A percentile compares a stretch with the other conserved stretches of the same genome.
Conservation (phyloP, 2,797 vertebrate genomes). For the Sebastes jordani region DNA sequence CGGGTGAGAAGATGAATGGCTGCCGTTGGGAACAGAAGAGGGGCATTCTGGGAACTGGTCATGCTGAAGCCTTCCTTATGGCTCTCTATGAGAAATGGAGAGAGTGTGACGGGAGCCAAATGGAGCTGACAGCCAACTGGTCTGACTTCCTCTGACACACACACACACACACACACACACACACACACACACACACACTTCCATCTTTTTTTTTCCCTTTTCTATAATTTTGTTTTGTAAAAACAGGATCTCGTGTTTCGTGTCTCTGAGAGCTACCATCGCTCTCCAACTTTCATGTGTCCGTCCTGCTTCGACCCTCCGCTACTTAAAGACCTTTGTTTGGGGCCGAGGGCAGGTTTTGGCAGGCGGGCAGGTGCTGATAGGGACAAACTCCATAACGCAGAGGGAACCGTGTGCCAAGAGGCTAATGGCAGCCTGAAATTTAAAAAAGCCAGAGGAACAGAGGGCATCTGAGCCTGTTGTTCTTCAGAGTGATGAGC, state of each 20-base stretch:
- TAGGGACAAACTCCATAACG: conserved; percentile 75
- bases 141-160: conserved; percentile 50
- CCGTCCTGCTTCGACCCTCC: conserved; percentile 35
- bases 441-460: not conserved
- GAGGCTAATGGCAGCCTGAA: conserved; percentile 62
- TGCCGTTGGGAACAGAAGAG: conserved; percentile 34
- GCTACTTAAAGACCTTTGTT: conserved; percentile 69
- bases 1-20: conserved; percentile 25
- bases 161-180: conserved; percentile 31
- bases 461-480: conserved; percentile 24
- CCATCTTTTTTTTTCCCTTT: conserved; percentile 27
- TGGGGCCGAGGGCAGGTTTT: conserved; percentile 62
- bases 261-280: conserved; percentile 63
- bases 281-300: conserved; percentile 71
- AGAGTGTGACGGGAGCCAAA: conserved; percentile 73
- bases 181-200: conserved; percentile 26
- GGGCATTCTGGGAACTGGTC: conserved; percentile 69
- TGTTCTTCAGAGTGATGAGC: conserved; percentile 42
- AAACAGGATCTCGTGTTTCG: conserved; percentile 75
- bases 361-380: conserved; percentile 78
- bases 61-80: conserved; percentile 71
- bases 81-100: conserved; percentile 72
- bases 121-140: conserved; percentile 73
- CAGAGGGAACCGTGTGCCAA: conserved; percentile 56
- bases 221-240: conserved; percentile 79